Evolutionary conservation across 2,797 vertebrate genomes (phyloP).

Genomic region (Micromesistius poutassou): DNA sequence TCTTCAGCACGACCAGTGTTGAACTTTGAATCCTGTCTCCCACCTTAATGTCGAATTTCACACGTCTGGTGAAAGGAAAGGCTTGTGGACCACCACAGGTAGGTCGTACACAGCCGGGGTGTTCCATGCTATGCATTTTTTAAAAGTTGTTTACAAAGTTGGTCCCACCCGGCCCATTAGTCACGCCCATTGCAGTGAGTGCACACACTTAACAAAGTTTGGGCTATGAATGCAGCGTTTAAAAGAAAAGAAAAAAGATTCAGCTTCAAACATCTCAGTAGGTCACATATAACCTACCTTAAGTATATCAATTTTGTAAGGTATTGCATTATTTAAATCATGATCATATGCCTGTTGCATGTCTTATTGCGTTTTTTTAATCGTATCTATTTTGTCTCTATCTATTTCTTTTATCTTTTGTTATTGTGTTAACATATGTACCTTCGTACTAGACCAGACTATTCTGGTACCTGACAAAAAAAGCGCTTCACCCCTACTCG

Average conservation of each 20-base stretch:
- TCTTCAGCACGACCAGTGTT: background rate
- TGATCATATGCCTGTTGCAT: background rate
- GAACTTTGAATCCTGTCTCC: background rate
- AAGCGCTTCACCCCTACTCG: background rate
- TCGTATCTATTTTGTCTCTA: background rate
- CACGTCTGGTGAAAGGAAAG: background rate
- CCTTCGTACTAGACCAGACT: background rate
- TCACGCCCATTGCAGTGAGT: background rate
- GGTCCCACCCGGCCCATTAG: background rate
- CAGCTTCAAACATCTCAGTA: background rate
- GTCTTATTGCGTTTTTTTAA: background rate
- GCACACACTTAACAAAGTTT: background rate
- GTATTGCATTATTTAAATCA: background rate
- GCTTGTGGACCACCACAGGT: background rate
- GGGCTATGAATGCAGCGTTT: background rate
- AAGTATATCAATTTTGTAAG: background rate
- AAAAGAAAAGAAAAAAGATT: background rate
- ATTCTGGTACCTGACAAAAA: constrained; percentile 3
- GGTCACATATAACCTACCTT: background rate
- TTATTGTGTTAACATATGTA: background rate
- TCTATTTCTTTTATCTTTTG: background rate
- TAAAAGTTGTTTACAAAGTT: background rate
- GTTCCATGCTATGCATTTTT: background rate
- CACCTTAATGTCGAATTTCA: background rate
- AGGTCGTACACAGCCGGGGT: background rate